Conservation (phyloP, 92 coral and sea anemone species). For the Porites cylindrica region DNA sequence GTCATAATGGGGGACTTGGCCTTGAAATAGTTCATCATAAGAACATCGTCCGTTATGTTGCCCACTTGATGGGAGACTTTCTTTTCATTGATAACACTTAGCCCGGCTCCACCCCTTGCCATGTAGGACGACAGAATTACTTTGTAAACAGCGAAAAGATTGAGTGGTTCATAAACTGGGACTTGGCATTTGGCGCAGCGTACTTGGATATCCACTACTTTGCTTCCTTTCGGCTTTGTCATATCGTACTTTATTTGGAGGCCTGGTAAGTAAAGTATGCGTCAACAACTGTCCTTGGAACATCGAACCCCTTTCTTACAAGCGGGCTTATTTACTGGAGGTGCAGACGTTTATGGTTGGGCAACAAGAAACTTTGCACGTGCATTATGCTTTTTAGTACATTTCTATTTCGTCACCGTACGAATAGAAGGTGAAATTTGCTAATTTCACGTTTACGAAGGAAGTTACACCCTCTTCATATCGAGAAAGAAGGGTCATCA, state of each 20-base stretch:
- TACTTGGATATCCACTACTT: conserved; percentile 68
- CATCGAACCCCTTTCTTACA: no score
- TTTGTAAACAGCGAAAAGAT: conserved; percentile 67
- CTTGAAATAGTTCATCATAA: conserved; percentile 57
- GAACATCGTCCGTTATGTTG: conserved; percentile 46
- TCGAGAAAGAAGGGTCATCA: no score
- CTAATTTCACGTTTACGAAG: no score
- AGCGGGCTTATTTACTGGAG: no score
- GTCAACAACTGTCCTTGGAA: no score
- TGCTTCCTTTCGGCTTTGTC: conserved; percentile 58
- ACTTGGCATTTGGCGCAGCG: conserved; percentile 71
- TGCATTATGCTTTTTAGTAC: no score
- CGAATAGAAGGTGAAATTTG: no score
- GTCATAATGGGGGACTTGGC: conserved; percentile 66
- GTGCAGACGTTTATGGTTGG: no score
- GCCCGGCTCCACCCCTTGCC: conserved; percentile 71
- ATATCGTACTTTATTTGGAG: conserved; percentile 69
- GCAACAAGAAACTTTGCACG: no score
- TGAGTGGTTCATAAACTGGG: conserved; percentile 76
- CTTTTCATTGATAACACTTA: conserved; percentile 60
- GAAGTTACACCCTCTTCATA: no score
- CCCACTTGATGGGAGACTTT: conserved; percentile 68
- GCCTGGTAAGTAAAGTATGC: conserved; percentile 49
- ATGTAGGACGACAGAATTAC: conserved; percentile 79
- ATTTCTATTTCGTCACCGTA: no score